Evolutionary conservation across 2,113 vertebrate species (phyloP).

Genomic region (Macrotus californicus): DNA sequence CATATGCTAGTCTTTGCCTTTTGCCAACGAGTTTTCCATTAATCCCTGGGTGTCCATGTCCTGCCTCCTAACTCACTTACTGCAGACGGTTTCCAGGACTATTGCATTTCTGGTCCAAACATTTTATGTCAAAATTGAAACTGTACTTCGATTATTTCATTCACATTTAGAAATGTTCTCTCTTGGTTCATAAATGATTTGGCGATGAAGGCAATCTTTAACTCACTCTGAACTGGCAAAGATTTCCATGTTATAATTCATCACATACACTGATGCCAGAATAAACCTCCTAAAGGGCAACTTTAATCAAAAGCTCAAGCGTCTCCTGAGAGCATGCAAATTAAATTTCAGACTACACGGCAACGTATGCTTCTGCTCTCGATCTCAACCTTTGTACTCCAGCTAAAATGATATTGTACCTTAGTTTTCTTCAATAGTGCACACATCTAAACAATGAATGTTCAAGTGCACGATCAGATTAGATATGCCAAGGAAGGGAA

Average conservation of each 20-base stretch:
- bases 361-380: background rate
- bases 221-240: constrained; percentile 12
- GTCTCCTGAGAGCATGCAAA: background rate
- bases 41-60: background rate
- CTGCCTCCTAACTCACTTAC: background rate
- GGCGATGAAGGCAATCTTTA: background rate
- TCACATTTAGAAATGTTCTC: constrained; percentile 11
- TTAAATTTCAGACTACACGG: background rate
- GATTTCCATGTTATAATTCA: background rate
- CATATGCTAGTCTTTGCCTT: background rate
- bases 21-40: background rate
- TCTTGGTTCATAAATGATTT: background rate
- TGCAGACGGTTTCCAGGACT: background rate
- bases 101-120: background rate
- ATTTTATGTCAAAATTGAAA: background rate
- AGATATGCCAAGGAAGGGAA: background rate
- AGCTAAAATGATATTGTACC: background rate
- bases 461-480: background rate
- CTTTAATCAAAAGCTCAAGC: background rate
- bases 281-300: background rate
- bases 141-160: constrained; percentile 11
- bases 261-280: background rate
- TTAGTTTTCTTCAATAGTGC: background rate
- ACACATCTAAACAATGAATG: background rate
- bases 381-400: background rate